Percentiles rank a stretch among this genome's conserved stretches.
Conservation (phyloP, 2,888 invertebrate species). For the Monopis laevigella region DNA sequence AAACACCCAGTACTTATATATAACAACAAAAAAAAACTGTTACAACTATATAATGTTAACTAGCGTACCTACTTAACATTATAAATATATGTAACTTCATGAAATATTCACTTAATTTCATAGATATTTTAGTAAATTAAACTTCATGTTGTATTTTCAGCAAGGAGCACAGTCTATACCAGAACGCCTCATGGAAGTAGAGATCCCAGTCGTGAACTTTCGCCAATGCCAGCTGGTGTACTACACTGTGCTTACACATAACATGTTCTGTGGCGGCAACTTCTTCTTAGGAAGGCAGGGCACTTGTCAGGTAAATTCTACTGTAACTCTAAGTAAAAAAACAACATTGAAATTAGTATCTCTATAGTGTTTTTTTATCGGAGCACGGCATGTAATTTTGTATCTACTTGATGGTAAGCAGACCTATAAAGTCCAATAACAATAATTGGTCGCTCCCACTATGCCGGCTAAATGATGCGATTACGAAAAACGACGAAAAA, state of each 20-base stretch:
- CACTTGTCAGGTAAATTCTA: constrained; percentile 43
- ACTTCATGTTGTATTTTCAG: constrained; percentile 24
- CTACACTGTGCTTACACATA: constrained; percentile 32
- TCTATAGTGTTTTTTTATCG: background rate
- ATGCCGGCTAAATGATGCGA: no score
- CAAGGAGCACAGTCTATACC: constrained; percentile 46
- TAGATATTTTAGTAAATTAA: background rate
- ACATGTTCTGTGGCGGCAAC: constrained; percentile 50
- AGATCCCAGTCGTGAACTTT: constrained; percentile 39
- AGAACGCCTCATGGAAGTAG: constrained; percentile 42
- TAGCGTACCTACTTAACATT: background rate
- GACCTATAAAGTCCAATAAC: no score
- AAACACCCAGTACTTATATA: no score
- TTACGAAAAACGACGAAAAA: no score
- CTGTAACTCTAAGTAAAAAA: no score
- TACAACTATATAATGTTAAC: no score
- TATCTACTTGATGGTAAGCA: background rate
- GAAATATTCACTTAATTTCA: background rate
- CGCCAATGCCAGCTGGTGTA: constrained; percentile 31
- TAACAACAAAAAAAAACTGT: no score
- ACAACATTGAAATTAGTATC: no score
- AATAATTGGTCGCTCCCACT: no score
- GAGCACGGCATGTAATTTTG: background rate
- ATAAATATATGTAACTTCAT: background rate
- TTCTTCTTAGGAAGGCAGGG: constrained; percentile 46